A percentile compares a stretch with the other conserved stretches of the same genome.
phyloP scores from a whole-genome alignment of 2,113 vertebrate genomes.

The Gavialis gangeticus region DNA sequence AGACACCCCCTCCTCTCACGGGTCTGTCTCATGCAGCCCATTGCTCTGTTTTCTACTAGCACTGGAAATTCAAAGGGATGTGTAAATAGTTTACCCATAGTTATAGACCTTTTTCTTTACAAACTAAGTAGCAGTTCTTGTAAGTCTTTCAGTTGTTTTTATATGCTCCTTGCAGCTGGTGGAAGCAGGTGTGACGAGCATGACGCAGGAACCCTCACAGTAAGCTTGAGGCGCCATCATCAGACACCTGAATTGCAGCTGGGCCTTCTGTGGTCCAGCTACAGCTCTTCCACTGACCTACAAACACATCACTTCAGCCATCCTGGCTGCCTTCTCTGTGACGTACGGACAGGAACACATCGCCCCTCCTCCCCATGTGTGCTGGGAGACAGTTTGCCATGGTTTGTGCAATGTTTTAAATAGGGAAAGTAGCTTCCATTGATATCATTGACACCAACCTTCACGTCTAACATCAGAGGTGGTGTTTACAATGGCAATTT shows the following conservation, averaged over 20 bases:
- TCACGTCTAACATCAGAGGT: not conserved
- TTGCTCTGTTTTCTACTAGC: not conserved
- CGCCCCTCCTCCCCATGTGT: not conserved
- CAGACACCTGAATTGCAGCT: not conserved
- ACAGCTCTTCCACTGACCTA: not conserved
- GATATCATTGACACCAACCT: not conserved
- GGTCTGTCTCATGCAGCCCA: not conserved
- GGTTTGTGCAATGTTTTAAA: not conserved
- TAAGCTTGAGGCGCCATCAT: not conserved
- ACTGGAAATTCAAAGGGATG: not conserved
- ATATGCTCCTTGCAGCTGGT: not conserved
- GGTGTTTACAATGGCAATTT: not conserved
- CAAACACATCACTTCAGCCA: not conserved
- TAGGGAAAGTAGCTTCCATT: not conserved
- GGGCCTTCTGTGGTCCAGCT: not conserved
- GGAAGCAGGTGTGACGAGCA: not conserved
- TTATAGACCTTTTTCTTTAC: not conserved
- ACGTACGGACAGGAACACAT: not conserved
- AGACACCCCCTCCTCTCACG: too few species aligned
- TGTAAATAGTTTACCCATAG: not conserved
- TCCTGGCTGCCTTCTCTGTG: not conserved
- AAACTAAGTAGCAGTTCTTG: not conserved
- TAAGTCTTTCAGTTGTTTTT: not conserved
- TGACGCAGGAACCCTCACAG: not conserved
- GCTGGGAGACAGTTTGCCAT: not conserved